Evolutionary conservation across 2,888 invertebrate genomes (phyloP), one percentile per base, ranked within the genome.

Genomic region (Apamea epomidion): DNA sequence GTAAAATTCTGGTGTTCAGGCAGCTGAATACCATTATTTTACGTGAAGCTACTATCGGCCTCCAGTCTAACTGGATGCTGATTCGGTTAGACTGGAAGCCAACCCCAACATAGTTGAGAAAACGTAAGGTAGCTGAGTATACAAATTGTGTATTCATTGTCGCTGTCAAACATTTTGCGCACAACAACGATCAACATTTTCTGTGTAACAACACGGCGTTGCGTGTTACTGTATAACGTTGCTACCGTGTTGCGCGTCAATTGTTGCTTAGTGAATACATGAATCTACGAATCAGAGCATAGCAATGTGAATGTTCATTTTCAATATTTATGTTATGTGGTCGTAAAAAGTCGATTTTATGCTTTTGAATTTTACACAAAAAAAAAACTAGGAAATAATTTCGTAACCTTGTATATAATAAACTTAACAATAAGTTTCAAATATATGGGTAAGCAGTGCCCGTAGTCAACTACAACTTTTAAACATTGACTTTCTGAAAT

Each of bases 341-440:
- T 10, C 73, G 58, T 21, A 42, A 58, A 12, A 73, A 45, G 25
- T 45, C 3, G 4, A 54, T n/a, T 29, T 58, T 58, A 29, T 18
- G 2, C 21, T 42, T 70, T 37, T 71, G 25, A 25, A 32, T 10
- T 76, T 25, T 45, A 58, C 12, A 73, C 0, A 71, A 25, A 37
- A 54, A 72, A 48, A 48, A 48, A 48, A 48, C 12, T 12, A 32
- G 6, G 2, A 45, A 74, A 58, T 42, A 73, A 25, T 25, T 42
- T 73, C 18, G 0, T 18, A 45, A n/a, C 14, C 3, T 21, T 70
- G 48, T 69, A 69, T 70, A 21, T 21, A 70, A 8, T 16, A 71
- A 58, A 58, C 16, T 45, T 58, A 16, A 58, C 54, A 58, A 73
- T 29, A 75, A 18, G 74, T 76, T 76, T 32, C 29, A 58, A 74